A percentile compares a stretch with the other conserved stretches of the same genome.
Conservation (phyloP, 1,140 invertebrate species). For the Lucilia cuprina region DNA sequence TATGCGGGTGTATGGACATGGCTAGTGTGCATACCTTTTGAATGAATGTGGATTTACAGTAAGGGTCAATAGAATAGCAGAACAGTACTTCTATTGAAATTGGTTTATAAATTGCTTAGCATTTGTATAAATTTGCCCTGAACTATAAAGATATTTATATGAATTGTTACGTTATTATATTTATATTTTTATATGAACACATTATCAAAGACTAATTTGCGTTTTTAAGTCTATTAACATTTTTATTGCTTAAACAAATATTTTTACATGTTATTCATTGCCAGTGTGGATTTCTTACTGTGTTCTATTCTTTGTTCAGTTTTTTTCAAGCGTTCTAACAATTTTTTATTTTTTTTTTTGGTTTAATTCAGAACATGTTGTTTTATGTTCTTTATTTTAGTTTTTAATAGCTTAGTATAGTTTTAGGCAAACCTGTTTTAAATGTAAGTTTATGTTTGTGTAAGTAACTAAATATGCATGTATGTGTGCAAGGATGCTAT, state of each 20-base stretch:
- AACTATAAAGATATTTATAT: no score
- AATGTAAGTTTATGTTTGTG: background rate
- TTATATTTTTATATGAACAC: background rate
- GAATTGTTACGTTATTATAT: no score
- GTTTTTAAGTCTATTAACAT: conserved; percentile 44
- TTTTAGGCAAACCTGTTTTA: conserved; percentile 40
- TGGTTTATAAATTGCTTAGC: no score
- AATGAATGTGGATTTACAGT: background rate
- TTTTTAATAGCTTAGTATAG: background rate
- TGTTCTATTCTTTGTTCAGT: conserved; percentile 37
- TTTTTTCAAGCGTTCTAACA: background rate
- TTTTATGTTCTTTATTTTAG: conserved; percentile 11
- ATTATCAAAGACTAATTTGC: conserved; percentile 42
- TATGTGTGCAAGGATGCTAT: background rate
- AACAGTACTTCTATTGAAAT: background rate
- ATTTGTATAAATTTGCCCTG: background rate
- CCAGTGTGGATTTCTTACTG: background rate
- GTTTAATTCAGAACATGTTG: conserved; percentile 39
- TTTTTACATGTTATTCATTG: conserved; percentile 52
- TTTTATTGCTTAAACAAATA: conserved; percentile 50
- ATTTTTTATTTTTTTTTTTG: background rate
- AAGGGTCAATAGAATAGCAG: background rate
- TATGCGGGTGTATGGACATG: background rate
- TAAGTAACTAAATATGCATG: background rate
- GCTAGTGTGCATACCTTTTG: background rate